Evolutionary conservation across 2,888 invertebrate genomes (phyloP).

Genomic region (Agelastica alni): DNA sequence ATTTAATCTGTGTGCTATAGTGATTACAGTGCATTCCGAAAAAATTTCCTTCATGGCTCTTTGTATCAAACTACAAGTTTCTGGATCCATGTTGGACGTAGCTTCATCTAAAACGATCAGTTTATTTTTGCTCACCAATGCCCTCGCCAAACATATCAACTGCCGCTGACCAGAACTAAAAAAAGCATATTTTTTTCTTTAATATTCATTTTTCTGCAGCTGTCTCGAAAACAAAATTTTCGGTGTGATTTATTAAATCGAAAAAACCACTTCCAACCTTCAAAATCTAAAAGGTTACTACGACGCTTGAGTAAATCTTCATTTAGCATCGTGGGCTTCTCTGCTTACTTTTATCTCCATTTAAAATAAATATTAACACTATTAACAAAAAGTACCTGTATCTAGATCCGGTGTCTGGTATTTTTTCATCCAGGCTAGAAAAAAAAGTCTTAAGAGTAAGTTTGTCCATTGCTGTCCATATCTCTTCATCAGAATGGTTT

Average conservation of each 20-base stretch:
- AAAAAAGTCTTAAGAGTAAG: slow-evolving; percentile 76
- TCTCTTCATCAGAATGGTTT: slow-evolving; percentile 72
- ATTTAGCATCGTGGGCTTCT: too few species aligned
- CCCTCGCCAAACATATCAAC: slow-evolving; percentile 71
- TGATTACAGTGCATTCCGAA: slow-evolving; percentile 75
- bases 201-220: background rate
- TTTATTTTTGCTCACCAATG: slow-evolving; percentile 57
- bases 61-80: slow-evolving; percentile 77
- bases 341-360: too few species aligned
- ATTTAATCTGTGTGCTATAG: slow-evolving; percentile 81
- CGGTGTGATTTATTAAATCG: too few species aligned
- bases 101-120: slow-evolving; percentile 66
- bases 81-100: slow-evolving; percentile 79
- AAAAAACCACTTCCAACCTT: too few species aligned
- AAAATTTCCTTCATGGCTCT: slow-evolving; percentile 75
- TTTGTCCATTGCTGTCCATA: slow-evolving; percentile 87
- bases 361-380: too few species aligned
- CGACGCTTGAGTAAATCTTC: too few species aligned
- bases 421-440: slow-evolving; percentile 63
- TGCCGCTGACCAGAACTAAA: slow-evolving; percentile 63
- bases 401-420: slow-evolving; percentile 68
- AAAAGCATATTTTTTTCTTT: too few species aligned
- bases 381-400: slow-evolving; percentile 23
- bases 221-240: too few species aligned
- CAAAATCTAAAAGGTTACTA: too few species aligned